These are phyloP conservation scores for Poecilia gillii DNA, from an alignment of 2,797 vertebrate species.

Conservation along the genomic window DNA sequence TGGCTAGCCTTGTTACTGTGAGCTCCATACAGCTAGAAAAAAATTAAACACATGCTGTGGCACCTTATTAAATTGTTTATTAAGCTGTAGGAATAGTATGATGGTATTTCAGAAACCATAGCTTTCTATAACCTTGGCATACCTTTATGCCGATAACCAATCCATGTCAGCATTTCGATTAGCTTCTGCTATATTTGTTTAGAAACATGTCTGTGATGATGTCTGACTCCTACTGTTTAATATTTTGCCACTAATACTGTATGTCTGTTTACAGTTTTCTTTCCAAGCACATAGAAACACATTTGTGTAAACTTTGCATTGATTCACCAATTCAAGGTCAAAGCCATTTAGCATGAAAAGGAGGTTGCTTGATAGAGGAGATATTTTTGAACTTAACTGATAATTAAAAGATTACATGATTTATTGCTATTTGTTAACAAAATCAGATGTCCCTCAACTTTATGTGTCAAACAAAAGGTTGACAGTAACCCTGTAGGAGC, in stretches of 20 bases:
- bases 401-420: background rate
- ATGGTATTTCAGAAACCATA: background rate
- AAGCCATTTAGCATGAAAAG: background rate
- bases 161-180: background rate
- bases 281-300: background rate
- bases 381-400: background rate
- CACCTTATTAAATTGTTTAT: background rate
- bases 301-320: background rate
- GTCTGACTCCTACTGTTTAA: background rate
- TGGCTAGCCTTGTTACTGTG: no score
- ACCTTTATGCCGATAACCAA: background rate
- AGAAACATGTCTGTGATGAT: background rate
- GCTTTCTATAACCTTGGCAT: background rate
- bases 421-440: background rate
- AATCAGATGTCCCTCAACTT: background rate
- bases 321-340: background rate
- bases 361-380: background rate
- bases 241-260: background rate
- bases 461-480: background rate
- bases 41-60: background rate
- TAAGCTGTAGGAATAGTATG: background rate
- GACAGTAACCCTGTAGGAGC: background rate
- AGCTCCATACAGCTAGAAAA: background rate
- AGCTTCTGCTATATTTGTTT: background rate
- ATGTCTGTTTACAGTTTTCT: background rate